Conservation (phyloP, 2,888 invertebrate species). For the Ophion obscuratus region DNA sequence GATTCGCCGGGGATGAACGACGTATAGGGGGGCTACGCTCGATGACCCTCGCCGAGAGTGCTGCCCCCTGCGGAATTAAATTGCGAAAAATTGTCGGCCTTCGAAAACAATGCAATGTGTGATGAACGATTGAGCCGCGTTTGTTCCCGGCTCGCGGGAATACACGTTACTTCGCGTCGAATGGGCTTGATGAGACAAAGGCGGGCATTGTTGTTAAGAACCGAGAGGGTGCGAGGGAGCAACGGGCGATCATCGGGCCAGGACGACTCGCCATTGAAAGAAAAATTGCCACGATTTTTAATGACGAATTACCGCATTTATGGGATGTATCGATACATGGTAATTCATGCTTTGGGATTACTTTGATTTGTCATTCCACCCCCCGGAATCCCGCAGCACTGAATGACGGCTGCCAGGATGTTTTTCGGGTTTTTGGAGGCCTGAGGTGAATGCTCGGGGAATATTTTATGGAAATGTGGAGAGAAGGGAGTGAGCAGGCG, state of each 20-base stretch:
- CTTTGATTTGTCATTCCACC: not conserved
- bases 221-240: too few species aligned
- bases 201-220: slow-evolving; percentile 36
- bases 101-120: not conserved
- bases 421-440: not conserved
- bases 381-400: not conserved
- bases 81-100: slow-evolving; percentile 52
- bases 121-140: slow-evolving; percentile 43
- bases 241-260: slow-evolving; percentile 3
- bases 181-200: slow-evolving; percentile 58
- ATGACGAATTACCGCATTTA: not conserved
- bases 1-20: slow-evolving; percentile 20
- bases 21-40: not conserved
- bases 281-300: not conserved
- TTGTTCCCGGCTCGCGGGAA: not conserved
- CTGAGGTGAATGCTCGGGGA: too few species aligned
- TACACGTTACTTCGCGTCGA: not conserved
- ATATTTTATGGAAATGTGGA: too few species aligned
- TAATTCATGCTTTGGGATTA: not conserved
- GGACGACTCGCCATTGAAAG: not conserved
- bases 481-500: too few species aligned
- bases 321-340: not conserved
- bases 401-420: too few species aligned
- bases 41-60: not conserved
- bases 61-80: slow-evolving; percentile 10